phyloP scores from a whole-genome alignment of 2,797 vertebrate species.

The Hoplostethus mediterraneus region DNA sequence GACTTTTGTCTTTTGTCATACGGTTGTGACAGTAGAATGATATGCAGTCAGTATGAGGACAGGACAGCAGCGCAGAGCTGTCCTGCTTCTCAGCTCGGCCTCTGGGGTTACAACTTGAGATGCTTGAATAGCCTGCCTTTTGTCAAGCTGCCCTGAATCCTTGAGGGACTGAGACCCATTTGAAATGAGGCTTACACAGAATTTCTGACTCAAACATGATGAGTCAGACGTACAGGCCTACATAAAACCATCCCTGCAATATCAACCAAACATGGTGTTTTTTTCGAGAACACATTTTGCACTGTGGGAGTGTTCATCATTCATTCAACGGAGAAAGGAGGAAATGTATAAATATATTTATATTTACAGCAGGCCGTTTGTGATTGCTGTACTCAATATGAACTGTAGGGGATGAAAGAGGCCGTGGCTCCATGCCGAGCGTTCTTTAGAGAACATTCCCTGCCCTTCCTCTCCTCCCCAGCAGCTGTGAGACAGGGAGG shows the following conservation, averaged over 20 bases:
- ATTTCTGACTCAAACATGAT: neutral
- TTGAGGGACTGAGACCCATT: neutral
- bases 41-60: neutral
- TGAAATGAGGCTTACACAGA: constrained; percentile 13
- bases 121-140: constrained; percentile 10
- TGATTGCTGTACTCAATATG: constrained; percentile 29
- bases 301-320: neutral
- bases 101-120: neutral
- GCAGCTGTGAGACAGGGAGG: constrained; percentile 74
- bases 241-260: constrained; percentile 1
- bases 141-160: constrained; percentile 7
- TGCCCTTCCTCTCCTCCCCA: constrained; percentile 29
- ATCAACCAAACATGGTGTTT: neutral
- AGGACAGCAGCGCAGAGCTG: neutral
- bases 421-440: constrained; percentile 39
- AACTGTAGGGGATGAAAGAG: constrained; percentile 55
- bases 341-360: neutral
- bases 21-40: constrained; percentile 2
- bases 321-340: constrained; percentile 29
- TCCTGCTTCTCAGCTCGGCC: neutral
- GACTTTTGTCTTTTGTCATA: constrained; percentile 16
- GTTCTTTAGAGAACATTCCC: constrained; percentile 57
- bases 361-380: constrained; percentile 25
- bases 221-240: neutral
- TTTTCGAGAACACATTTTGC: neutral